Conservation (phyloP, 2,113 vertebrate species). For the Machaerirhynchus nigripectus region DNA sequence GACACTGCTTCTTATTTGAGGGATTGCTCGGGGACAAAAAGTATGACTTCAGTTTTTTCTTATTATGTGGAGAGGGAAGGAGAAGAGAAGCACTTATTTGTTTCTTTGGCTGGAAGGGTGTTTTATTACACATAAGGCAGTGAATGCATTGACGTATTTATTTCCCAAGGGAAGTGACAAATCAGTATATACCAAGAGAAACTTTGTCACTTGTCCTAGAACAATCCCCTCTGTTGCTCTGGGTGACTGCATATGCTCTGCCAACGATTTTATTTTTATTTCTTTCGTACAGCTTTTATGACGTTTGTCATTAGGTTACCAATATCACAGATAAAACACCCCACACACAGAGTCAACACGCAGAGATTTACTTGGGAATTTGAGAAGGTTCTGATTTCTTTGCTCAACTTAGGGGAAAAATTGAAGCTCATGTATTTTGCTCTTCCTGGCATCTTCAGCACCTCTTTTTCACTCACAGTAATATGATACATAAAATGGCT, state of each 20-base stretch:
- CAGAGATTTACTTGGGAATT: not conserved
- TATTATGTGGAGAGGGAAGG: not conserved
- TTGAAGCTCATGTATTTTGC: not conserved
- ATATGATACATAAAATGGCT: not conserved
- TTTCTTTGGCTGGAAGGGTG: conserved; percentile 15
- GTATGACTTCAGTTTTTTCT: not conserved
- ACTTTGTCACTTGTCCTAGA: conserved; percentile 45
- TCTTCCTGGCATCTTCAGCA: not conserved
- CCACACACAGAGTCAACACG: not conserved
- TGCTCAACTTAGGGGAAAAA: not conserved
- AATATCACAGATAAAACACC: not conserved
- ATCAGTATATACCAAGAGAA: conserved; percentile 37
- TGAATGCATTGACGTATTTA: conserved; percentile 32
- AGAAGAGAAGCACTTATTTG: not conserved
- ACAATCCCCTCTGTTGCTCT: conserved; percentile 27
- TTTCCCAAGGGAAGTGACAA: conserved; percentile 55
- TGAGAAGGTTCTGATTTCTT: not conserved
- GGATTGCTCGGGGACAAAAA: not conserved
- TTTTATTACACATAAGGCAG: conserved; percentile 41
- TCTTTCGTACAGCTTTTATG: not conserved
- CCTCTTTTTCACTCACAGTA: not conserved
- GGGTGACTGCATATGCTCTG: conserved; percentile 4
- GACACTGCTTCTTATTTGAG: not conserved
- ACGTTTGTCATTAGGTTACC: conserved; percentile 15
- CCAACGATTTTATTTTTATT: not conserved